phyloP scores from a whole-genome alignment of 2,888 invertebrate genomes.

The Harpalus rubripes region DNA sequence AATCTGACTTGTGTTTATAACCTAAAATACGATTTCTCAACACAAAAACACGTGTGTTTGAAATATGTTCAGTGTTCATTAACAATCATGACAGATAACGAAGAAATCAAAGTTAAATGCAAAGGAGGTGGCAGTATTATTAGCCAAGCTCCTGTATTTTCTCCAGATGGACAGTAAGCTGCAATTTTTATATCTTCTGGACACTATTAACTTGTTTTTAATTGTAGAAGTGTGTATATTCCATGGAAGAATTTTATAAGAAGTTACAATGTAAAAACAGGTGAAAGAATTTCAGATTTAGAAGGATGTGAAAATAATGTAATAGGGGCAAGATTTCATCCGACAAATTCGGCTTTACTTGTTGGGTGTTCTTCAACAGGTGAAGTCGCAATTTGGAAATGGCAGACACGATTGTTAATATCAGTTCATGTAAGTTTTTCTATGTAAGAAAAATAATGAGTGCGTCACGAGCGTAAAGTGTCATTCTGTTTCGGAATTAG shows the following conservation, averaged over 20 bases:
- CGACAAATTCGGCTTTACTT: constrained; percentile 76
- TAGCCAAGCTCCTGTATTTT: constrained; percentile 82
- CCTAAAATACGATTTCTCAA: no score
- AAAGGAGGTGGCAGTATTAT: constrained; percentile 84
- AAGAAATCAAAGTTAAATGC: constrained; percentile 77
- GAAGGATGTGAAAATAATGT: constrained; percentile 78
- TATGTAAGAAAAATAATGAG: no score
- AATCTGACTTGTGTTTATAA: no score
- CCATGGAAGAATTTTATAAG: constrained; percentile 81
- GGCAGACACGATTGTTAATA: constrained; percentile 78
- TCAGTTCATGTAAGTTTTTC: constrained; percentile 76
- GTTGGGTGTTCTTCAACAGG: constrained; percentile 81
- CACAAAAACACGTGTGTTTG: constrained; percentile 15
- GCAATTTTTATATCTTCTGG: background rate
- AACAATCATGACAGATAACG: constrained; percentile 63
- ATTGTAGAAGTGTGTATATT: constrained; percentile 81
- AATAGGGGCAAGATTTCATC: constrained; percentile 79
- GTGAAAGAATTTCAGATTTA: constrained; percentile 81
- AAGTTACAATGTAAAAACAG: constrained; percentile 83
- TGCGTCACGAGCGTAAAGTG: no score
- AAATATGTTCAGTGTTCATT: constrained; percentile 6
- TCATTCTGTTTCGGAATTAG: no score
- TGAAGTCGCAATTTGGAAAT: constrained; percentile 80
- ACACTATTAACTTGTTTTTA: constrained; percentile 22
- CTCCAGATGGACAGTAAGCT: constrained; percentile 82